A percentile compares a stretch with the other conserved stretches of the same genome.
phyloP scores from a whole-genome alignment of 1,140 invertebrate species.

The Drosophila orosa region DNA sequence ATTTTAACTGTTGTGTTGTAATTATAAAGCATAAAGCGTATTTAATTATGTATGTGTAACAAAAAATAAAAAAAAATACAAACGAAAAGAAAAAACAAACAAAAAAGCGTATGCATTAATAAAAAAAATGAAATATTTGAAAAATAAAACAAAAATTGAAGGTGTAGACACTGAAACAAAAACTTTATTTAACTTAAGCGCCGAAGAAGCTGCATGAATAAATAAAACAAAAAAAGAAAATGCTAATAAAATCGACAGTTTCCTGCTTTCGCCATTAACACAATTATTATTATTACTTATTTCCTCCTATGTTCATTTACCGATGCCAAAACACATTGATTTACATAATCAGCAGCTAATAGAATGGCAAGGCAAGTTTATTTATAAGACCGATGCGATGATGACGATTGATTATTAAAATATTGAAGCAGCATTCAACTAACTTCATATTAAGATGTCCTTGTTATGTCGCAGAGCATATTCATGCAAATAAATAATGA shows the following conservation, averaged over 20 bases:
- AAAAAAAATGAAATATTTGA: slow-evolving; percentile 32
- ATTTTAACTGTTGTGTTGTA: slow-evolving; percentile 84
- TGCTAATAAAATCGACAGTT: slow-evolving; percentile 27
- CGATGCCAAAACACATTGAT: slow-evolving; percentile 62
- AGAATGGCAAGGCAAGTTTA: slow-evolving; percentile 49
- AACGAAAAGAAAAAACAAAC: slow-evolving; percentile 45
- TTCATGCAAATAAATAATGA: slow-evolving; percentile 44
- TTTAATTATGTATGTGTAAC: slow-evolving; percentile 81
- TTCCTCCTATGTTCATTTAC: slow-evolving; percentile 55
- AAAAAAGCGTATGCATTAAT: slow-evolving; percentile 49
- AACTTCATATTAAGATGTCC: slow-evolving; percentile 52
- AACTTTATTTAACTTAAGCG: slow-evolving; percentile 34
- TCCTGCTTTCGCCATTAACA: slow-evolving; percentile 45
- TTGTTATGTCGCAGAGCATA: slow-evolving; percentile 55
- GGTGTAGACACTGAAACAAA: slow-evolving; percentile 67
- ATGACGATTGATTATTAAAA: slow-evolving; percentile 53
- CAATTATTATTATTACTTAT: slow-evolving; percentile 20
- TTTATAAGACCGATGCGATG: slow-evolving; percentile 50
- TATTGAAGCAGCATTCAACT: slow-evolving; percentile 40
- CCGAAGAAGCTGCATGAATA: slow-evolving; percentile 44
- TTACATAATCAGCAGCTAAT: slow-evolving; percentile 54
- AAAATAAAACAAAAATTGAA: slow-evolving; percentile 50
- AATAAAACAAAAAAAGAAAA: slow-evolving; percentile 17
- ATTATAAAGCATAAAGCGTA: slow-evolving; percentile 78
- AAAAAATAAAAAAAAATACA: slow-evolving; percentile 44